These are phyloP conservation scores for Drosophila flavopinicola DNA, from an alignment of 2,888 invertebrate genomes.

Conservation along the genomic window DNA sequence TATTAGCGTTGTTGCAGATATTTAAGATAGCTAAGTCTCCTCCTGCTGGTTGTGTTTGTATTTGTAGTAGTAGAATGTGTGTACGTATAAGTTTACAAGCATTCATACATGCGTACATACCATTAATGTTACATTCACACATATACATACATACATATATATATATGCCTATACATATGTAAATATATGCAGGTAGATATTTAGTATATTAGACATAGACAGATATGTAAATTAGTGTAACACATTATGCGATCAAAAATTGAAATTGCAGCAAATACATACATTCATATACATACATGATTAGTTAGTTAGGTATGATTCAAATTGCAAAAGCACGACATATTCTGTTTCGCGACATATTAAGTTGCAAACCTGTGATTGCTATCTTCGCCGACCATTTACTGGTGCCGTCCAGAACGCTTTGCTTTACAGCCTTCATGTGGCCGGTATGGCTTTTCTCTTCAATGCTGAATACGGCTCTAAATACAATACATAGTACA, in stretches of 20 bases:
- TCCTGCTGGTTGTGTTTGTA: slow-evolving; percentile 1
- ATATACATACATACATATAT: slow-evolving; percentile 7
- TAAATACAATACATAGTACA: slow-evolving; percentile 85
- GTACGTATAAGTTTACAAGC: slow-evolving; percentile 14
- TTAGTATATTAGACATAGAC: background rate
- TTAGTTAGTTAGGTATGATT: slow-evolving; percentile 13
- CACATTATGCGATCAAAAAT: slow-evolving; percentile 29
- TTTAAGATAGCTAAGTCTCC: too few species aligned
- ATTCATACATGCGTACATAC: slow-evolving; percentile 41
- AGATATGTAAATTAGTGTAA: background rate
- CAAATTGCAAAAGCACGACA: slow-evolving; percentile 21
- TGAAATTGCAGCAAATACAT: slow-evolving; percentile 29
- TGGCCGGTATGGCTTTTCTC: slow-evolving; percentile 96
- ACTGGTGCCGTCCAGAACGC: slow-evolving; percentile 99
- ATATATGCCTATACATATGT: background rate
- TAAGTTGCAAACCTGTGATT: slow-evolving; percentile 95
- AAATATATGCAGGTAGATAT: background rate
- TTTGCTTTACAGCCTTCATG: slow-evolving; percentile 99
- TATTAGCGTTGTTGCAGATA: too few species aligned
- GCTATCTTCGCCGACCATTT: slow-evolving; percentile 99
- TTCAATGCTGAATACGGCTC: slow-evolving; percentile 98
- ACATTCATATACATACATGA: slow-evolving; percentile 34
- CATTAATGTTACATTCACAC: slow-evolving; percentile 11
- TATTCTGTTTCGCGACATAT: slow-evolving; percentile 9
- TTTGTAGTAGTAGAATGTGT: background rate